Evolutionary conservation across 2,797 vertebrate species (phyloP), one percentile per base, ranked within the genome.

Genomic region (Apodemus agrarius): DNA sequence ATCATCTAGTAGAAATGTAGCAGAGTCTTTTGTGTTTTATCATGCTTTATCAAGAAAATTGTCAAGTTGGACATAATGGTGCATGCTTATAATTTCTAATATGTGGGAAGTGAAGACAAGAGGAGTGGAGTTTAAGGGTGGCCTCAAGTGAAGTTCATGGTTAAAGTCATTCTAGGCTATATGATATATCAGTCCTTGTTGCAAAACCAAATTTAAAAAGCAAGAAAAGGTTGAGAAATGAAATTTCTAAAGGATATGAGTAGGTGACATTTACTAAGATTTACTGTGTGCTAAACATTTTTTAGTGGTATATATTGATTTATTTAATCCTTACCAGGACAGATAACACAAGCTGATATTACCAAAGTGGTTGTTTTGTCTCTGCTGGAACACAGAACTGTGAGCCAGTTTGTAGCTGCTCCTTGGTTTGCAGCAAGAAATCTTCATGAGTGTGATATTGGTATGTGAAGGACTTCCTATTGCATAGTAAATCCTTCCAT

Each of bases 351-450:
- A 88, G 13, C 80, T 81, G 19, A 37, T 76, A 34, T 93, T 94
- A 89, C 49, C 80, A 34, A 76, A 78, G 24, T 89, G 59, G 31
- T 96, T 7, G 17, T 82, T 96, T 26, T 90, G 43, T 93, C 37
- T 57, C 59, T 95, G 17, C 16, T 65, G 22, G 79, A 59, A 82
- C 75, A 93, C 14, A 83, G 37, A 83, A 19, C 88, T 92, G 92
- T 96, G 26, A 94, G 61, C 94, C 22, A 52, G 1, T 93, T 96
- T 91, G 96, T 49, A 93, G 79, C 93, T 96, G 37, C 49, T 96
- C 2, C 2, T 97, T 19, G 31, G 57, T 46, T 57, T 57, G 19
- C 79, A 95, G 74, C 31, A 96, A 94, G 67, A 97, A 95, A 46
- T 94, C 67, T 46, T 94, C 63, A 17, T 87, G 85, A 65, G 84